phyloP scores from a whole-genome alignment of 2,888 invertebrate species.

The Apamea monoglypha region DNA sequence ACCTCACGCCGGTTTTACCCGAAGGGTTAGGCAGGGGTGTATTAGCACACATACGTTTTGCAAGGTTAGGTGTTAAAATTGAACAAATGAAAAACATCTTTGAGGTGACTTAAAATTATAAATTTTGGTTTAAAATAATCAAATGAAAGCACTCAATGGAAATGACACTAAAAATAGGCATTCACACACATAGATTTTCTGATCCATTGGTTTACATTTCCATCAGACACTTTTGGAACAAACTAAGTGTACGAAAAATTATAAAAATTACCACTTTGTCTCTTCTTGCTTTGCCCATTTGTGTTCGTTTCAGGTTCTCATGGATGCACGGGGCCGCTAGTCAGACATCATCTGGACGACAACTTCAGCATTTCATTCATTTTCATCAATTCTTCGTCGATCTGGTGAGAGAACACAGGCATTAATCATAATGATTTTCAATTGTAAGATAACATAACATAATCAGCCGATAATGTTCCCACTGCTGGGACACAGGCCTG shows the following conservation, averaged over 20 bases:
- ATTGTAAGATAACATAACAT: neutral
- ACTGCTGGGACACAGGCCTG: neutral
- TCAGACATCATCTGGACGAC: constrained; percentile 64
- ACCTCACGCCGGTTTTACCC: neutral
- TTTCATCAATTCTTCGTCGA: constrained; percentile 13
- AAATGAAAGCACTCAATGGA: neutral
- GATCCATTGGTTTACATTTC: neutral
- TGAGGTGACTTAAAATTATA: neutral
- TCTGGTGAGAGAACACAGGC: constrained; percentile 12
- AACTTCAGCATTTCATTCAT: constrained; percentile 39
- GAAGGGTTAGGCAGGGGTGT: too few species aligned
- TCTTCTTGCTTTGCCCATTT: constrained; percentile 76
- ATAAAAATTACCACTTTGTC: constrained; percentile 75
- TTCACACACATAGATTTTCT: neutral
- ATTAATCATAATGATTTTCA: neutral
- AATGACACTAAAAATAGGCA: neutral
- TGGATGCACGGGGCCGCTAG: constrained; percentile 57
- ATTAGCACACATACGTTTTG: neutral
- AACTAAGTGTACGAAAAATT: neutral
- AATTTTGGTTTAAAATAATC: neutral
- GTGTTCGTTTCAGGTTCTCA: constrained; percentile 70
- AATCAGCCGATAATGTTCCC: neutral
- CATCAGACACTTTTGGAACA: neutral
- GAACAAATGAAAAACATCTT: neutral
- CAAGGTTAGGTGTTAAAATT: neutral